Evolutionary conservation across 2,113 vertebrate genomes (phyloP).

Genomic region (Phainopepla nitens): DNA sequence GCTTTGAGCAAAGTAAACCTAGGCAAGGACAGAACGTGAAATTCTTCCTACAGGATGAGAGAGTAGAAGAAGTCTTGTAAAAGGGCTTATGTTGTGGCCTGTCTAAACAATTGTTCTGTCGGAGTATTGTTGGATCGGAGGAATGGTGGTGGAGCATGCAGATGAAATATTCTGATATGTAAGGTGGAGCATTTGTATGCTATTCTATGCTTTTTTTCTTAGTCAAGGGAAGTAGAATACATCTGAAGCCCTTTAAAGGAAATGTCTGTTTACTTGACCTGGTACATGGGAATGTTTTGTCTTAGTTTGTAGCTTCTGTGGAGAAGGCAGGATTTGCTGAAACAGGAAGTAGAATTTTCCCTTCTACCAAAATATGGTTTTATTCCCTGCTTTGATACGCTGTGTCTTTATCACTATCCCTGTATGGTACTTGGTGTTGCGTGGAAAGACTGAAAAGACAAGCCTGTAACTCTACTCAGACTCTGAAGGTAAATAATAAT

Average conservation of each 20-base stretch:
- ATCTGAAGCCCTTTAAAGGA: not conserved
- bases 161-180: not conserved
- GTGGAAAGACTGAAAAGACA: not conserved
- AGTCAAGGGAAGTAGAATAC: not conserved
- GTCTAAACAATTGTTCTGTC: not conserved
- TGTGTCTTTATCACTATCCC: fast-evolving
- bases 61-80: not conserved
- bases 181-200: not conserved
- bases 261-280: not conserved
- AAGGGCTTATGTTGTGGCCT: not conserved
- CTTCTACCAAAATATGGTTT: not conserved
- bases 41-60: not conserved
- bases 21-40: not conserved
- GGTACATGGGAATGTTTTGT: not conserved
- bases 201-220: not conserved
- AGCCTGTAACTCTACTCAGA: not conserved
- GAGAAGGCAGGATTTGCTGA: not conserved
- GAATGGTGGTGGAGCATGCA: not conserved
- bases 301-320: not conserved
- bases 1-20: not conserved
- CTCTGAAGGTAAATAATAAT: not conserved
- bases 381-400: not conserved
- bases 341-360: not conserved
- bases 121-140: not conserved
- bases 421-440: fast-evolving